Base-by-base conservation (phyloP, 2,113 vertebrate genomes). In the Labrus mixtus region DNA sequence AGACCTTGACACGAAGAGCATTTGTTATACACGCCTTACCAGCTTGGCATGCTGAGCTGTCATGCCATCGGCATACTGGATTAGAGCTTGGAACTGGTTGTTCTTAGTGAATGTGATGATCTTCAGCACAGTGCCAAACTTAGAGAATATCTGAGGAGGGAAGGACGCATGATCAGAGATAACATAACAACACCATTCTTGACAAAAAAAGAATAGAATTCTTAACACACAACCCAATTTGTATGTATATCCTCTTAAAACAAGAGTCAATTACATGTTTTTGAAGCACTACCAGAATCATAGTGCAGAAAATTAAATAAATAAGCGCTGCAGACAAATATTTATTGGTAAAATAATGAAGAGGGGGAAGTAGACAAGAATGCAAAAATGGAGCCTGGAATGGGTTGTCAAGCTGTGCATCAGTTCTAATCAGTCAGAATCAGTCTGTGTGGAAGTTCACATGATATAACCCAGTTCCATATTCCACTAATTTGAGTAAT, bases 61-160 rank as follows among this genome's bases (percentile, higher is more conserved):
- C 94, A 98, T 79, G 0, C 95, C 94, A 29, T 99, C 98, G 0
- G 96, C 94, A 10, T 98, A 99, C 71, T 99, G 98, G 60, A 99
- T 85, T 43, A 99, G 91, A 0, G 98, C 97, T 92, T 99, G 98
- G 77, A 99, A 99, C 85, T 99, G 97, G 89, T 96, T 97, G 89
- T 99, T 99, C 95, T 99, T 99, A 0, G 97, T 99, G 84, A 99
- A 99, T 0, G 97, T 99, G 72, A 99, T 99, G 39, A 99, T 98
- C 83, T 99, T 99, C 87, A 99, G 89, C 29, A 99, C 98, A 0
- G 97, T 96, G 55, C 98, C 98, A 12, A 98, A 98, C 78, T 99
- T 99, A n/a, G 97, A 99, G 78, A 99, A 99, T 83, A 99, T 99
- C 98, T 99, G 89, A 0, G 20, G 67, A 78, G 43, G 23, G 9